A percentile compares a stretch with the other conserved stretches of the same genome.
These are phyloP conservation scores for Caloenas nicobarica DNA, from an alignment of 2,113 vertebrate genomes.

Conservation along the genomic window DNA sequence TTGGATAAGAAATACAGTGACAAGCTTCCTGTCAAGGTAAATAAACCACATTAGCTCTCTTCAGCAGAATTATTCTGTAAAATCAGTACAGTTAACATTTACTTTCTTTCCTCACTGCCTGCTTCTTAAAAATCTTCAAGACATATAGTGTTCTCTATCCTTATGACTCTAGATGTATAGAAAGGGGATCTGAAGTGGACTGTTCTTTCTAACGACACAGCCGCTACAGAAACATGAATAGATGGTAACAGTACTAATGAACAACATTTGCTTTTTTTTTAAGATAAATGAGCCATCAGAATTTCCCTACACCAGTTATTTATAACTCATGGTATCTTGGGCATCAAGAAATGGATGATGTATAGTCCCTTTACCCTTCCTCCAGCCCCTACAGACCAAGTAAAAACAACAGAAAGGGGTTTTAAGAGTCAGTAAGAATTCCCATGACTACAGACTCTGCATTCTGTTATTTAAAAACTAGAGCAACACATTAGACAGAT, in stretches of 20 bases:
- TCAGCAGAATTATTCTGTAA: neutral
- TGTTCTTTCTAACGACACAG: neutral
- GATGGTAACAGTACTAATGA: neutral
- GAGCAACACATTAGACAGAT: neutral
- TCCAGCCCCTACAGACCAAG: neutral
- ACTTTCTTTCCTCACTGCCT: neutral
- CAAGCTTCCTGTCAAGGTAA: neutral
- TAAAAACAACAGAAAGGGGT: neutral
- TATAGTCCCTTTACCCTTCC: neutral
- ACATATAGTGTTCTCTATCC: neutral
- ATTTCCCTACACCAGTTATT: neutral
- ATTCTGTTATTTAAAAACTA: neutral
- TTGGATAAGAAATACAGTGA: neutral
- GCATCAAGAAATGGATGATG: neutral
- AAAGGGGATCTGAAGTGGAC: neutral
- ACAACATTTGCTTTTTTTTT: neutral
- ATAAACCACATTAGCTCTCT: neutral
- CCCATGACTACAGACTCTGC: neutral
- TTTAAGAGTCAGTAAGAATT: slow-evolving; percentile 21
- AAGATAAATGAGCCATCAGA: neutral
- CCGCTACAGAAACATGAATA: neutral
- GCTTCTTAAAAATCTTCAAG: neutral
- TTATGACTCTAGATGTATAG: neutral
- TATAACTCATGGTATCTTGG: neutral
- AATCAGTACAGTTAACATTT: slow-evolving; percentile 3